Evolutionary conservation across 2,797 vertebrate genomes (phyloP).

Genomic region (Phalloptychus januarius): DNA sequence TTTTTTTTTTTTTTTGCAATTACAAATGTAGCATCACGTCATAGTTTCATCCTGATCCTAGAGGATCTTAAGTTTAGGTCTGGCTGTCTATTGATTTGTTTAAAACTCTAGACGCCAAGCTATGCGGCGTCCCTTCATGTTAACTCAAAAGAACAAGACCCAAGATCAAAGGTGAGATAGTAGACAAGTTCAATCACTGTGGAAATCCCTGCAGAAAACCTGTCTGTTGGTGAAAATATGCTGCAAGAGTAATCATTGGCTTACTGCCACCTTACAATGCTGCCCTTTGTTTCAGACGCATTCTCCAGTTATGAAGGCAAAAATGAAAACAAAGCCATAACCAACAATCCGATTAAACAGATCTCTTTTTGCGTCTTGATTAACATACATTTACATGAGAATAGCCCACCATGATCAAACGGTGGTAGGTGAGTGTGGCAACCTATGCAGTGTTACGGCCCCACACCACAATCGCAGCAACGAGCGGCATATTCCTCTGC

Average conservation of each 20-base stretch:
- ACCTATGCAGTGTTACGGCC: conserved; percentile 67
- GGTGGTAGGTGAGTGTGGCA: conserved; percentile 74
- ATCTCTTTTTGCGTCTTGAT: conserved; percentile 76
- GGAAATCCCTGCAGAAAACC: conserved; percentile 69
- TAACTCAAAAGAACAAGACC: conserved; percentile 76
- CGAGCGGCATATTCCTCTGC: conserved; percentile 42
- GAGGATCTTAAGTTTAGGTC: neutral
- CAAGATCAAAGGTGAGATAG: conserved; percentile 70
- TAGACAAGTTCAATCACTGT: conserved; percentile 64
- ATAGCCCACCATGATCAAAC: conserved; percentile 75
- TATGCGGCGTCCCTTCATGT: conserved; percentile 60
- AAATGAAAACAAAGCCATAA: conserved; percentile 72
- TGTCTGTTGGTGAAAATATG: conserved; percentile 72
- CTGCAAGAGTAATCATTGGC: conserved; percentile 74
- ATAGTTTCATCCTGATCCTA: conserved; percentile 1
- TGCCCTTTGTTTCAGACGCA: conserved; percentile 71
- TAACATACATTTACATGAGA: conserved; percentile 83
- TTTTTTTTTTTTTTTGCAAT: neutral
- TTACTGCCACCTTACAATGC: conserved; percentile 76
- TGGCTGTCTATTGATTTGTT: conserved; percentile 14
- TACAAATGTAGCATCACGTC: neutral
- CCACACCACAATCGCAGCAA: conserved; percentile 58
- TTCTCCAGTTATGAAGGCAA: conserved; percentile 74
- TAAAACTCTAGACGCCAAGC: conserved; percentile 36
- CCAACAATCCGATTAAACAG: conserved; percentile 84